phyloP scores from a whole-genome alignment of 2,797 vertebrate species.

The Dryobates pubescens region DNA sequence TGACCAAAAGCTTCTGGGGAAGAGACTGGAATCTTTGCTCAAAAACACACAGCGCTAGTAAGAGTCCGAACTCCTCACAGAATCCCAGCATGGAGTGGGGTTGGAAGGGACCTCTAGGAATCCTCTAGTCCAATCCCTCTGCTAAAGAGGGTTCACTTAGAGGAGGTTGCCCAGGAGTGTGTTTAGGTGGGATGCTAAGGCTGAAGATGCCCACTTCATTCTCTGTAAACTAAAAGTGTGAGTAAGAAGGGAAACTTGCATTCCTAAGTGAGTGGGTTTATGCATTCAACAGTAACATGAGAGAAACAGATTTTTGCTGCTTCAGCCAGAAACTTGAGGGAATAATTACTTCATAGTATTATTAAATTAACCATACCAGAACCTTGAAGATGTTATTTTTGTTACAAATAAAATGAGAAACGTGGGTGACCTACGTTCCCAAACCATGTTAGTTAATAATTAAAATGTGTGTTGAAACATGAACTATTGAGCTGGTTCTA shows the following conservation, averaged over 20 bases:
- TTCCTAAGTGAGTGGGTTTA: not conserved
- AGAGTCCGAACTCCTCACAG: not conserved
- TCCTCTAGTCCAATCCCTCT: no score
- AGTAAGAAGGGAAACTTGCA: accelerated
- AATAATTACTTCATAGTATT: not conserved
- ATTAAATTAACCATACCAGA: not conserved
- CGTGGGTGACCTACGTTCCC: not conserved
- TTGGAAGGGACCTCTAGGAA: no score
- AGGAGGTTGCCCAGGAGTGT: no score
- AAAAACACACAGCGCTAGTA: not conserved
- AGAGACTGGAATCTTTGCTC: not conserved
- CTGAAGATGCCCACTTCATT: accelerated
- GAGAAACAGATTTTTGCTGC: not conserved
- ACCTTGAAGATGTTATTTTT: not conserved
- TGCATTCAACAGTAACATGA: accelerated
- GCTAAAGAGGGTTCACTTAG: no score
- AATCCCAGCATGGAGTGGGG: no score
- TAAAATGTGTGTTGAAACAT: constrained; percentile 19
- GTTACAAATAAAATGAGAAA: not conserved
- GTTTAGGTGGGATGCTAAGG: not conserved
- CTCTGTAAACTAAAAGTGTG: accelerated
- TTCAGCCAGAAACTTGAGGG: not conserved
- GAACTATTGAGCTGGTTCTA: constrained; percentile 14
- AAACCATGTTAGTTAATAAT: not conserved
- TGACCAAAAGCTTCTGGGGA: not conserved